Percentiles rank a stretch among this genome's conserved stretches.
Evolutionary conservation across 2,888 invertebrate species (phyloP).

Genomic region (Megamerina dolium): DNA sequence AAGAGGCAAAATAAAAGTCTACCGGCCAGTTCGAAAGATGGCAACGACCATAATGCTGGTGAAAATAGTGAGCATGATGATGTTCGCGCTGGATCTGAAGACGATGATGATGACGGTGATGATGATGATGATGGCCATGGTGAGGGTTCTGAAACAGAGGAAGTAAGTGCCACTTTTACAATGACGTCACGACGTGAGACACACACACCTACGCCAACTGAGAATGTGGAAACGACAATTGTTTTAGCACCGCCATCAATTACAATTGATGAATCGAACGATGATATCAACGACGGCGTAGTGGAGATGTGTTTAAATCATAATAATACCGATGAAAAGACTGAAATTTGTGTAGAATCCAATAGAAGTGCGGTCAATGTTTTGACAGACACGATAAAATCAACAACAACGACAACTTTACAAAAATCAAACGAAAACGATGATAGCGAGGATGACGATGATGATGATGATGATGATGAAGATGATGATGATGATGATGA

Average conservation of each 20-base stretch:
- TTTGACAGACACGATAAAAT: too few relatives aligned
- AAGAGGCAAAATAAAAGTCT: slow-evolving; percentile 4
- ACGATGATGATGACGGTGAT: slow-evolving; percentile 16
- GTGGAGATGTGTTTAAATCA: slow-evolving; percentile 7
- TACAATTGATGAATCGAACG: slow-evolving; percentile 19
- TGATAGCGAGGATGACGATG: slow-evolving; percentile 10
- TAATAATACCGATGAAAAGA: slow-evolving; percentile 1
- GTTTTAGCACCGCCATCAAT: slow-evolving; percentile 27
- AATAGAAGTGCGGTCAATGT: too few relatives aligned
- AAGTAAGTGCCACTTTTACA: slow-evolving; percentile 38
- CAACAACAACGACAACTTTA: background rate
- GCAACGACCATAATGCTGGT: slow-evolving; percentile 14
- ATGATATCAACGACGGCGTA: background rate
- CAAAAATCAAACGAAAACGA: background rate
- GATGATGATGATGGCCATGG: slow-evolving; percentile 17
- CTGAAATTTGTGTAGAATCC: background rate
- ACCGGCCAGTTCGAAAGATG: slow-evolving; percentile 12
- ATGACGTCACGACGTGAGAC: slow-evolving; percentile 37
- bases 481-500: slow-evolving; percentile 9
- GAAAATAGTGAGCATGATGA: slow-evolving; percentile 13
- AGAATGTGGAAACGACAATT: slow-evolving; percentile 25
- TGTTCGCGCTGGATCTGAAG: background rate
- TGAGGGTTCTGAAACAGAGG: too few relatives aligned
- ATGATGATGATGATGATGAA: slow-evolving; percentile 8
- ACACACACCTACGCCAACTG: slow-evolving; percentile 18